Evolutionary conservation across 2,113 vertebrate species (phyloP).

Genomic region (Zosterops borbonicus): DNA sequence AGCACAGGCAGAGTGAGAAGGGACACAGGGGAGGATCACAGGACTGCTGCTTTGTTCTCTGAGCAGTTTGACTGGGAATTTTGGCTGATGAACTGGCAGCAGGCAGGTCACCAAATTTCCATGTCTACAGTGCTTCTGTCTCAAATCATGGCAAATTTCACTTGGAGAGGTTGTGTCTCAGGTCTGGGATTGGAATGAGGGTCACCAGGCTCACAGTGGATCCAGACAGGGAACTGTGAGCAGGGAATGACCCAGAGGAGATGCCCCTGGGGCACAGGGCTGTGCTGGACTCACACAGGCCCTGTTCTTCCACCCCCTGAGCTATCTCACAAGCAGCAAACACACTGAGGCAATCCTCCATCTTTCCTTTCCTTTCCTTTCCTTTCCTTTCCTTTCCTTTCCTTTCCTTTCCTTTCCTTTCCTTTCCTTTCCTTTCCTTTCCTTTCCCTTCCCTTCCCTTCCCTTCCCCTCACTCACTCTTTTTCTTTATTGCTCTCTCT

Average conservation of each 20-base stretch:
- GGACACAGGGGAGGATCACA: neutral
- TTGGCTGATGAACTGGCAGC: neutral
- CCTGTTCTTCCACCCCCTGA: neutral
- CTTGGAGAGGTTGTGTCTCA: neutral
- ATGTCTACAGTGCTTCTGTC: neutral
- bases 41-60: neutral
- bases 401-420: neutral
- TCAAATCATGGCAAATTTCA: neutral
- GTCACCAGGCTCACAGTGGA: accelerated
- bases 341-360: neutral
- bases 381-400: neutral
- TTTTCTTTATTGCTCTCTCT: neutral
- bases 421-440: neutral
- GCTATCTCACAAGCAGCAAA: neutral
- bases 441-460: neutral
- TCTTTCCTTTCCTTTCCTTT: neutral
- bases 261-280: accelerated
- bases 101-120: neutral
- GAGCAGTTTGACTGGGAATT: neutral
- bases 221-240: neutral
- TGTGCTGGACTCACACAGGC: neutral
- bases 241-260: neutral
- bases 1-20: neutral
- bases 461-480: neutral
- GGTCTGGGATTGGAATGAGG: neutral